Percentiles rank a stretch among this genome's conserved stretches.
These are phyloP conservation scores for Epsilonema sp. DNA, from an alignment of 2,888 invertebrate genomes.

Conservation along the genomic window DNA sequence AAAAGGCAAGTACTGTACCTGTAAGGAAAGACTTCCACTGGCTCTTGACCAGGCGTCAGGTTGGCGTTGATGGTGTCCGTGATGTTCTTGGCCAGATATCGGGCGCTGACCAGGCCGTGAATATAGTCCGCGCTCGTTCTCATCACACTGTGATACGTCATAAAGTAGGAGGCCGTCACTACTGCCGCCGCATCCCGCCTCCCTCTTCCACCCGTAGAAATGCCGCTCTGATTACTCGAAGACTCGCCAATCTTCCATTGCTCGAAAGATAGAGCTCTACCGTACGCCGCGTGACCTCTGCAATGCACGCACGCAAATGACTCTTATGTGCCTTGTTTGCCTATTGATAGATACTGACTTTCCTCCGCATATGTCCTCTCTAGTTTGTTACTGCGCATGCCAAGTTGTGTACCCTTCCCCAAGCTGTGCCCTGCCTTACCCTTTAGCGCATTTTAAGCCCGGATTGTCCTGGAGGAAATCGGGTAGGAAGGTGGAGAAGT, in stretches of 20 bases:
- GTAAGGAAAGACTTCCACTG: slow-evolving; percentile 64
- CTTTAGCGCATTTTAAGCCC: slow-evolving; percentile 30
- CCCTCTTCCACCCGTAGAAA: not conserved
- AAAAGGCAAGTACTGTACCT: too few relatives aligned
- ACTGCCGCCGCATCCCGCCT: slow-evolving; percentile 15
- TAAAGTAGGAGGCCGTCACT: slow-evolving; percentile 53
- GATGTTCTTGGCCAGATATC: slow-evolving; percentile 48
- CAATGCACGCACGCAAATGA: slow-evolving; percentile 14
- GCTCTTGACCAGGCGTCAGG: too few relatives aligned
- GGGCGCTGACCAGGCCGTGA: slow-evolving; percentile 51
- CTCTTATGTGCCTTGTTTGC: too few relatives aligned
- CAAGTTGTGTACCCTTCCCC: too few relatives aligned
- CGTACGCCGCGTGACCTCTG: slow-evolving; percentile 38
- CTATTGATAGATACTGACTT: too few relatives aligned
- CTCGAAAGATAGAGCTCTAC: slow-evolving; percentile 27
- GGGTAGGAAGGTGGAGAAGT: slow-evolving; percentile 31
- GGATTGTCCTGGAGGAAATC: slow-evolving; percentile 36
- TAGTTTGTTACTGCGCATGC: too few relatives aligned
- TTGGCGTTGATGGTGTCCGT: slow-evolving; percentile 45
- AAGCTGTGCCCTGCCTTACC: too few relatives aligned
- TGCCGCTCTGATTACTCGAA: too few relatives aligned
- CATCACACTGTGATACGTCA: slow-evolving; percentile 69
- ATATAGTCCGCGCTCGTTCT: slow-evolving; percentile 62
- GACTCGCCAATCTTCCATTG: slow-evolving; percentile 8
- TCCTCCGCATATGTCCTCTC: too few relatives aligned